Base-by-base conservation (phyloP, 1,140 invertebrate genomes). In the Penaeus vannamei region DNA sequence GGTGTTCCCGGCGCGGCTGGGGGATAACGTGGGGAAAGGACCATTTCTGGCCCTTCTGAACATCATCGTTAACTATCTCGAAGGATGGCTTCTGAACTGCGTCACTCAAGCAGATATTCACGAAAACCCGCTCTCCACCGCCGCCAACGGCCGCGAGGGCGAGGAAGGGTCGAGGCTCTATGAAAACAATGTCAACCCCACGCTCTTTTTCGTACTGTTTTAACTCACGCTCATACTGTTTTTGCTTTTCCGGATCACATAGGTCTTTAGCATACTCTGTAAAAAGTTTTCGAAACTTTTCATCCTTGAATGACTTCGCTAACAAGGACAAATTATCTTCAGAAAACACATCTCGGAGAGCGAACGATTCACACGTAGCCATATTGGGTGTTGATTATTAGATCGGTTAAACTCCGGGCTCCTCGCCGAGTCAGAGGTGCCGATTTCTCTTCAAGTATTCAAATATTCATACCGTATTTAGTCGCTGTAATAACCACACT, bases 81-180 rank as follows among this genome's bases (percentile, higher is more conserved):
- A 82, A 82, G n/a, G 32, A 66, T 53, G 86, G 86, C 36, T 81
- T 82, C 79, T 87, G 86, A 17, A 87, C 61, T 17, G 42, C 86
- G 20, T 87, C 86, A 82, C 86, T 82, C n/a, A 36, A 62, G 29
- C 86, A 87, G 20, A 87, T 82, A 69, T 87, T 87, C 60, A 87
- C 77, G 82, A 81, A 87, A 62, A 64, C 77, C 20, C n/a, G 77
- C 29, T 77, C 76, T 22, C 61, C 59, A 22, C 19, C 22, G 19
- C 60, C 61, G 61, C 79, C 61, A 69, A 42, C 80, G 32, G 82
- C 76, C 59, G 62, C 62, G 42, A 87, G 69, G 32, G 79, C 86
- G 53, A 87, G 82, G 53, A 77, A 77, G 61, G 86, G 86, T 69
- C 77, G 77, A 42, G 86, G 86, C 53, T 87, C 72, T 7, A 87